Percentiles rank a stretch among this genome's conserved stretches.
phyloP scores from a whole-genome alignment of 2,888 invertebrate species.

The Ectropis crepuscularia region DNA sequence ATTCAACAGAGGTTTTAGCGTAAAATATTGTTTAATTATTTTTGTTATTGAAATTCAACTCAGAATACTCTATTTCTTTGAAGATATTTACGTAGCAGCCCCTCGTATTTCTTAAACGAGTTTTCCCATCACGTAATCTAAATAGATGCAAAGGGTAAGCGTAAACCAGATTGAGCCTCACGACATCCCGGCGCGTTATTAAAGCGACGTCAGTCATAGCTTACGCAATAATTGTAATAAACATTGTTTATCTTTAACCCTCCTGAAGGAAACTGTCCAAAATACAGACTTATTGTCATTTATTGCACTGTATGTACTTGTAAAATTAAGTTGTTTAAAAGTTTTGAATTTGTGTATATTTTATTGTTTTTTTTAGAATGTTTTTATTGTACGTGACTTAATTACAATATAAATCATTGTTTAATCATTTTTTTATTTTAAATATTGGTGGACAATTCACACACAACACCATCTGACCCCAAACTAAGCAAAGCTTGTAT shows the following conservation, averaged over 20 bases:
- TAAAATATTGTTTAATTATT: too few species aligned
- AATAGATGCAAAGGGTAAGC: slow-evolving; percentile 41
- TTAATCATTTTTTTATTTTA: too few species aligned
- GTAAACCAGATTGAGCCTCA: slow-evolving; percentile 34
- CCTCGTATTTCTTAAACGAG: background rate
- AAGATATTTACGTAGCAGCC: too few species aligned
- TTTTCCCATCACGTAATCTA: slow-evolving; percentile 37
- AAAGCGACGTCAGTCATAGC: slow-evolving; percentile 72
- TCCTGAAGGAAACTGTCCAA: slow-evolving; percentile 44
- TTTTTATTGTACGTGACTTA: too few species aligned
- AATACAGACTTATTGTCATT: slow-evolving; percentile 33
- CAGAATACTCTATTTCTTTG: too few species aligned
- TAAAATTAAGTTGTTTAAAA: background rate
- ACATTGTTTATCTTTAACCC: slow-evolving; percentile 64
- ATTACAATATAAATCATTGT: too few species aligned
- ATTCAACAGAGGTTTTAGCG: too few species aligned
- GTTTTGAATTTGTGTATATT: background rate
- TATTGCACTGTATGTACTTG: background rate
- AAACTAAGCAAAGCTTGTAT: too few species aligned
- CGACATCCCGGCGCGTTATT: slow-evolving; percentile 58
- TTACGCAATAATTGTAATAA: slow-evolving; percentile 72
- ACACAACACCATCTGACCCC: too few species aligned
- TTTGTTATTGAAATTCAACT: too few species aligned
- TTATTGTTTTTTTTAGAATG: background rate
- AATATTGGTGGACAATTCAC: too few species aligned